phyloP scores from a whole-genome alignment of 1,140 invertebrate species.

The Oedothorax gibbosus region DNA sequence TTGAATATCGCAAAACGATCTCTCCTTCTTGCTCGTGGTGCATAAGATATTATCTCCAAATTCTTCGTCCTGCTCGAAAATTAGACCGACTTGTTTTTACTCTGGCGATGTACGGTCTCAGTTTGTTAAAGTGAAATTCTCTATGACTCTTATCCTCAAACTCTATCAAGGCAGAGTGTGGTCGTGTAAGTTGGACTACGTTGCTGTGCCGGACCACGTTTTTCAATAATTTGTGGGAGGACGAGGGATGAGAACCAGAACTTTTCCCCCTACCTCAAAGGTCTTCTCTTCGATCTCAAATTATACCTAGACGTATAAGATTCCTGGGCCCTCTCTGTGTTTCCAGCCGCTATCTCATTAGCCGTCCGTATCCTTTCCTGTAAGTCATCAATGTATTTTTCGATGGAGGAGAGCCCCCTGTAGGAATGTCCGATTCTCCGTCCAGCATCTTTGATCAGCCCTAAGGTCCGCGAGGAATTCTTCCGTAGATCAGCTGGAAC shows the following conservation, averaged over 20 bases:
- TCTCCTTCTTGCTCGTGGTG: not conserved
- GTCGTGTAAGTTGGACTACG: not conserved
- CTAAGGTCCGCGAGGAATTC: no score
- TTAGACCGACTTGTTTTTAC: not conserved
- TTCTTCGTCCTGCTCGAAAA: conserved; percentile 20
- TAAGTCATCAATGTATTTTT: not conserved
- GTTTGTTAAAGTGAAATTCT: conserved; percentile 1
- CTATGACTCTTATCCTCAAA: not conserved
- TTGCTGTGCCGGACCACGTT: not conserved
- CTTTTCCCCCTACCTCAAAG: not conserved
- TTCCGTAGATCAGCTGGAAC: not conserved
- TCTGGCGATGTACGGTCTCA: not conserved
- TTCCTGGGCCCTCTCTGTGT: not conserved
- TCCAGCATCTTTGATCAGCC: no score
- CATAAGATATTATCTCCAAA: not conserved
- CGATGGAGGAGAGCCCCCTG: not conserved
- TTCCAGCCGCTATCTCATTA: not conserved
- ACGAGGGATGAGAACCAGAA: not conserved
- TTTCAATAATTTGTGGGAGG: not conserved
- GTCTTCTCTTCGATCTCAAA: not conserved
- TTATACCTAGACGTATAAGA: conserved; percentile 7
- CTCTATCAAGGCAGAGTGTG: not conserved
- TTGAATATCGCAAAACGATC: not conserved
- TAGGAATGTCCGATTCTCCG: not conserved
- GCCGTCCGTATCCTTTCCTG: not conserved